Conservation (phyloP, 2,888 invertebrate species). For the Leptinotarsa juncta region DNA sequence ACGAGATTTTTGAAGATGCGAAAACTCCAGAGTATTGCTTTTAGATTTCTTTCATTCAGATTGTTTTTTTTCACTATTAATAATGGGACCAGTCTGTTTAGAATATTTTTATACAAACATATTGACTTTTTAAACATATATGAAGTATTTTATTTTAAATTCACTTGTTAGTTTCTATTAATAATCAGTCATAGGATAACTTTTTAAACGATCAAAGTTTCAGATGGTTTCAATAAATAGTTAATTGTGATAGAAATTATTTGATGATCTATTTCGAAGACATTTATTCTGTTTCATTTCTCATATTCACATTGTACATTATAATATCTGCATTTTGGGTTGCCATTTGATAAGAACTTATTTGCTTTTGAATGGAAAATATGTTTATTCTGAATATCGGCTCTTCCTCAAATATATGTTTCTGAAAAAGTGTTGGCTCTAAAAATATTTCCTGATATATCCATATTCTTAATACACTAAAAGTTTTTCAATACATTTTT, state of each 20-base stretch:
- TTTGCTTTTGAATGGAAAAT: neutral
- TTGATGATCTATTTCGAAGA: neutral
- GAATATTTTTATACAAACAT: no score
- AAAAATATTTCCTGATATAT: neutral
- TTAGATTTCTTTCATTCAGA: neutral
- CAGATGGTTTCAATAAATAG: neutral
- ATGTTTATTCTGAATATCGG: neutral
- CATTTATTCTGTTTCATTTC: neutral
- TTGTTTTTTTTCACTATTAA: neutral
- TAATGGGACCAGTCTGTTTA: no score
- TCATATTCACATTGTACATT: neutral
- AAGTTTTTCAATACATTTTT: neutral
- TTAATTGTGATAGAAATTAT: neutral
- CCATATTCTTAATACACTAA: neutral
- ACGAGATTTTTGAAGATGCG: constrained; percentile 19
- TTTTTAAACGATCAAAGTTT: neutral
- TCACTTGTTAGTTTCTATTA: neutral
- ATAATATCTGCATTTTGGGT: neutral
- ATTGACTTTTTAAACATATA: no score
- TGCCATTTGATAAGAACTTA: neutral
- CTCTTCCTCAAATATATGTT: neutral
- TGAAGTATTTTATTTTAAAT: no score
- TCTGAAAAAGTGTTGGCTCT: neutral
- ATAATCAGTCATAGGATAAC: neutral
- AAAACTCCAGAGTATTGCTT: constrained; percentile 1